These are phyloP conservation scores for Dugesia japonica DNA, from an alignment of 2,888 invertebrate species.

Conservation along the genomic window DNA sequence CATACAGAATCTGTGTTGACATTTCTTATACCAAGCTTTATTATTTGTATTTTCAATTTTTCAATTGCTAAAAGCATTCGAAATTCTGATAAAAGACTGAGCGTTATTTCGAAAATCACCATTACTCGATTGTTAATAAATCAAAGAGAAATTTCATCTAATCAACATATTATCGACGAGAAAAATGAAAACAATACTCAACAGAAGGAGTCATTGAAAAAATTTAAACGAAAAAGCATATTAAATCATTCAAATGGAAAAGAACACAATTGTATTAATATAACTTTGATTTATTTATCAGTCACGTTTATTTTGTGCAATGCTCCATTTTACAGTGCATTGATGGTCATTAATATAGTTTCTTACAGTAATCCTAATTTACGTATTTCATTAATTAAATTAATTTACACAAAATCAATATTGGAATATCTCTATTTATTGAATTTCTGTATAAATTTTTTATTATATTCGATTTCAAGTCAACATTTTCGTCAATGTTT, in stretches of 20 bases:
- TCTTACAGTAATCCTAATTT: neutral
- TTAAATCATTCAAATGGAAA: constrained; percentile 9
- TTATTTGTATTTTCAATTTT: constrained; percentile 25
- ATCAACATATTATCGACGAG: neutral
- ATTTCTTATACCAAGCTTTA: constrained; percentile 3
- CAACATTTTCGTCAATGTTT: constrained; percentile 20
- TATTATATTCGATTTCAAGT: constrained; percentile 21
- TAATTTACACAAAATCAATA: neutral
- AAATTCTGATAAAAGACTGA: neutral
- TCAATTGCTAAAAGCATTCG: neutral
- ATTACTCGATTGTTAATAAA: neutral
- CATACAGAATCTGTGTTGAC: neutral
- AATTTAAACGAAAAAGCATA: neutral
- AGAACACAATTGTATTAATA: neutral
- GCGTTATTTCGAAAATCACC: neutral
- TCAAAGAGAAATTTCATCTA: neutral
- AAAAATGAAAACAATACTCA: no score
- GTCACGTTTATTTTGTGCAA: constrained; percentile 16
- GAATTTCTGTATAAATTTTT: constrained; percentile 24
- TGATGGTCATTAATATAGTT: neutral
- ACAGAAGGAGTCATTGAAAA: neutral
- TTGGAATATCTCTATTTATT: constrained; percentile 23
- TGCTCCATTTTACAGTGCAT: constrained; percentile 4
- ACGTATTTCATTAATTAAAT: neutral
- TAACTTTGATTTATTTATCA: constrained; percentile 15